Evolutionary conservation across 2,888 invertebrate species (phyloP), one percentile per base, ranked within the genome.

Genomic region (Archips crataeganus): DNA sequence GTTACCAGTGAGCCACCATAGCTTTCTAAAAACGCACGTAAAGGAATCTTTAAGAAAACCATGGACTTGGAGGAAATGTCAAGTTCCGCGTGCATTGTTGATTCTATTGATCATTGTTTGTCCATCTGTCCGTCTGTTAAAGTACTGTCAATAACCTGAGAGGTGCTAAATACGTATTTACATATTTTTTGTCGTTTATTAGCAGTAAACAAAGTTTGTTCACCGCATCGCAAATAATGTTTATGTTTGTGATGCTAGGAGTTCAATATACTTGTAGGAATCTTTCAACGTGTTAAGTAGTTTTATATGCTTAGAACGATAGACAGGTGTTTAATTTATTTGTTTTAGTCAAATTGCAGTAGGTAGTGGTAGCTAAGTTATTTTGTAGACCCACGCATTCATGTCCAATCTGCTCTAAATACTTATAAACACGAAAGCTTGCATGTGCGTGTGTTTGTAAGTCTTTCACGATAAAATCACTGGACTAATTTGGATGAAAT

Each of bases 151-250:
- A 77, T 72, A 77, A 71, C 75, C 78, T 6, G 63, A 71, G 75
- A 78, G 61, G 68, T 77, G 78, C 69, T 77, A 79, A 80, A 75
- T 78, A 72, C 36, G 61, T 76, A 79, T 78, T 78, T 78, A 77
- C 78, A 81, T 79, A 80, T 75, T 76, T 71, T 70, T 72, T 70
- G 47, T 45, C 62, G 45, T 70, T 75, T 63, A 63, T 49, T 60
- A 39, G 67, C 57, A 8, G n/a, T 71, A 42, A 64, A 65, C 76
- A 77, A 78, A 80, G 80, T 79, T 76, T 79, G 76, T 80, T 80
- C 75, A 80, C 77, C 79, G 78, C 57, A 8, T 68, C 36, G 61
- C 63, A 60, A 71, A 69, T 51, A 69, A 69, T 69, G 49, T 69
- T 69, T 74, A 51, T 65, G 34, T 69, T 69, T 65, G 49, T 60